Evolutionary conservation across 2,888 invertebrate species (phyloP), one percentile per base, ranked within the genome.

Genomic region (Clanis bilineata): DNA sequence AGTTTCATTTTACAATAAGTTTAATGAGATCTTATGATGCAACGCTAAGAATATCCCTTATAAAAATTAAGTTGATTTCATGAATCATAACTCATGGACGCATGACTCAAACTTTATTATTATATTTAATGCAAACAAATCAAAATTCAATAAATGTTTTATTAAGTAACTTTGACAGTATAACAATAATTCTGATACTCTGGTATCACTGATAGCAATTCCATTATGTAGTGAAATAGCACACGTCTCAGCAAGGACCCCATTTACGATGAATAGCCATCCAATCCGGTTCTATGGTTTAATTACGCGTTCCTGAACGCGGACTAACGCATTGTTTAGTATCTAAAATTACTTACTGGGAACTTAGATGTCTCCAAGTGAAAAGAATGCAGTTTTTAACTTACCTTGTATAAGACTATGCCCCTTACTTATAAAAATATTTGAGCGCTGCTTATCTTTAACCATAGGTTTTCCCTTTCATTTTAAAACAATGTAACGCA

Each of bases 261-360:
- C 80, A 82, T 86, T 86, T 84, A 80, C 82, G 83, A 85, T 81
- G 82, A 82, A 84, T 78, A 80, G 82, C 77, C 64, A 73, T 72
- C 72, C 71, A 69, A 76, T 68, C 86, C 83, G 85, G 85, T 83
- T 85, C 71, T 69, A 73, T 72, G 80, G 74, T 80, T 86, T 86
- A 86, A 87, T 88, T 86, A 84, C 79, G 74, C 73, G 72, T 76
- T 72, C 80, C 70, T 72, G 73, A 71, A 76, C 67, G 68, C 71
- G 41, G 64, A 71, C 61, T 70, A 69, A 73, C 70, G 71, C 76
- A 80, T 82, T 81, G 80, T 82, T 75, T 73, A 61, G 69, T 69
- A 71, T 70, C 71, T 78, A 70, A 70, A 74, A 68, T 71, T 76
- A 74, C 72, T 70, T 68, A 66, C 60, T 64, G 63, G 67, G 69